Base-by-base conservation (phyloP, 2,113 vertebrate species). In the Apodemus sylvaticus region DNA sequence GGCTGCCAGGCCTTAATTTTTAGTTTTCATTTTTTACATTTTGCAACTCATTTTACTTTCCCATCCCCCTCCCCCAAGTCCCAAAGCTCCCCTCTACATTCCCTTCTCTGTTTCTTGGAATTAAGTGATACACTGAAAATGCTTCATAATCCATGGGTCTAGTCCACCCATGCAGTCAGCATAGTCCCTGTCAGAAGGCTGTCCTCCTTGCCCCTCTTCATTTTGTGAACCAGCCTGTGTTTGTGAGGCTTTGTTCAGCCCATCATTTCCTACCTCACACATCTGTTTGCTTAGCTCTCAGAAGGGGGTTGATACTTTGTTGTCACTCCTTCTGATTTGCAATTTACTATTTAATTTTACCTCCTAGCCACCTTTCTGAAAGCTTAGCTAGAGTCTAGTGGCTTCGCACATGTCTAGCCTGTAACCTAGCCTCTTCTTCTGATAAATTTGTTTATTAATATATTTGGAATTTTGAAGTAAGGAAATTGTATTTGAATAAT, bases 391-490 rank as follows among this genome's bases (percentile, higher is more conserved):
- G 79, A 39, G 24, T 13, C 58, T 12, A 60, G 36, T 60, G n/a
- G 8, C 1, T 85, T 45, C 19, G 9, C 6, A 11, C 8, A 11
- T 19, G 29, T 8, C 58, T 85, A 14, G 60, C 39, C 26, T 66
- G 39, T 20, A 66, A 85, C 14, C 5, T 26, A 64, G 29, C 7
- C 29, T 70, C 91, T 68, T 10, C 14, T 42, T 10, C 26, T 42
- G 60, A 51, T 66, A 89, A 92, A 55, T 77, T 24, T 64, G 14
- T 20, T 85, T 58, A 86, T 51, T 86, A 85, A 45, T 76, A 82
- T 39, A 68, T 95, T 83, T 95, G 42, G 42, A 88, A 36, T 77
- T 89, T 94, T 53, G 58, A 60, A 77, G 58, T 89, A 62, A 20
- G 34, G 34, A 93, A 55, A 34, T 86, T 96, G 81, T 42, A 19